A percentile compares a stretch with the other conserved stretches of the same genome.
phyloP scores from a whole-genome alignment of 2,113 vertebrate species.

The Corapipo altera region DNA sequence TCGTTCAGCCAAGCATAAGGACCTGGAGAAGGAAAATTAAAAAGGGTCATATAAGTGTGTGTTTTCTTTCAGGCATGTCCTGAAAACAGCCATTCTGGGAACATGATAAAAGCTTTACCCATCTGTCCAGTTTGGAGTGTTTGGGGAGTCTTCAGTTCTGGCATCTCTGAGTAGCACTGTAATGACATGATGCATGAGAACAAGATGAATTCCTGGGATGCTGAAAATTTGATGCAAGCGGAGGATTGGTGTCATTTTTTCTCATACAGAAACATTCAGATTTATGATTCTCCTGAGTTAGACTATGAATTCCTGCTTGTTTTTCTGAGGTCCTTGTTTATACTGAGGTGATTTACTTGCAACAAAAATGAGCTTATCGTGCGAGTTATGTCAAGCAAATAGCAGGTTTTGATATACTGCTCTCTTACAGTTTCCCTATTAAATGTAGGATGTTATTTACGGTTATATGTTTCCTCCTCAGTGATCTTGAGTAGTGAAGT shows the following conservation, averaged over 20 bases:
- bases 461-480: constrained; percentile 14
- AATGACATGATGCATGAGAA: background rate
- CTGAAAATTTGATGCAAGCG: constrained; percentile 50
- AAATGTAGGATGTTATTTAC: constrained; percentile 50
- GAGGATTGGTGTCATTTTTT: constrained; percentile 36
- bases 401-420: constrained; percentile 30
- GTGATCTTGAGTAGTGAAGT: constrained; percentile 36
- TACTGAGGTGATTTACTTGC: constrained; percentile 58
- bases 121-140: constrained; percentile 66
- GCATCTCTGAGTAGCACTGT: constrained; percentile 26
- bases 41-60: constrained; percentile 53
- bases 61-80: constrained; percentile 65
- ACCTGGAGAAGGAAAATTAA: constrained; percentile 56
- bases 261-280: constrained; percentile 48
- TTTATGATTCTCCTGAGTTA: constrained; percentile 58
- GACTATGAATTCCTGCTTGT: constrained; percentile 57
- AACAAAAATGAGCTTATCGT: constrained; percentile 54
- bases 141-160: constrained; percentile 60
- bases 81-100: constrained; percentile 68
- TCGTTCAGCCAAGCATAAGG: constrained; percentile 35
- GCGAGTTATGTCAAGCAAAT: constrained; percentile 38
- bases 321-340: constrained; percentile 55
- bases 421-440: constrained; percentile 46
- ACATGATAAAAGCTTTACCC: constrained; percentile 64
- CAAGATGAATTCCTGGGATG: constrained; percentile 48